These are phyloP conservation scores for Lasius platythorax DNA, from an alignment of 2,888 invertebrate species.

Conservation along the genomic window DNA sequence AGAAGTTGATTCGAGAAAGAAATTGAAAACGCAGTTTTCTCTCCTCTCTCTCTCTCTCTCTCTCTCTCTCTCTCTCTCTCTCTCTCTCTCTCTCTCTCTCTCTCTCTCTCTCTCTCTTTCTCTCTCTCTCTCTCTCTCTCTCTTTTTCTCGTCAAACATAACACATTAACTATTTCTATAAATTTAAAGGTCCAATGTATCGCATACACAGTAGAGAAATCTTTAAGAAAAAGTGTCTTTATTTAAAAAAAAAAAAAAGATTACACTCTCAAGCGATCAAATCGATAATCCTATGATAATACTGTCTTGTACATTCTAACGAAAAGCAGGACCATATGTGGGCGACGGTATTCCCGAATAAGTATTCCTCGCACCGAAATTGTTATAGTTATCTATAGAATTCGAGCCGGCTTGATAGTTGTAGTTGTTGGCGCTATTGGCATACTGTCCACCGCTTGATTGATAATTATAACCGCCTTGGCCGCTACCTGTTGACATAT, in stretches of 20 bases:
- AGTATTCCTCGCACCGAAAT: constrained; percentile 76
- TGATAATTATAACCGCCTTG: constrained; percentile 80
- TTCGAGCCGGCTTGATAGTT: constrained; percentile 80
- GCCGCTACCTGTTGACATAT: constrained; percentile 73
- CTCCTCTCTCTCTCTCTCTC: background rate
- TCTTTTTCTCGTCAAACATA: background rate
- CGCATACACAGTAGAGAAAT: background rate
- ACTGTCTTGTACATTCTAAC: constrained; percentile 59
- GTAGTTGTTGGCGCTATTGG: constrained; percentile 71
- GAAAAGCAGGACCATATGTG: constrained; percentile 83
- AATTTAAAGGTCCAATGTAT: background rate
- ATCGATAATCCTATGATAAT: constrained; percentile 49
- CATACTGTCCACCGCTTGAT: constrained; percentile 69
- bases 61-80: background rate
- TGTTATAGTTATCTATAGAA: constrained; percentile 77
- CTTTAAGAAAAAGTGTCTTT: constrained; percentile 57
- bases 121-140: background rate
- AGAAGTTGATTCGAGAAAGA: background rate
- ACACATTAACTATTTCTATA: background rate
- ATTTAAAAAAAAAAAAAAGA: constrained; percentile 64
- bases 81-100: background rate
- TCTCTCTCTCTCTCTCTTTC: background rate
- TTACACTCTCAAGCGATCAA: constrained; percentile 49
- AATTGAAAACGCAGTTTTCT: background rate
- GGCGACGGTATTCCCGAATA: constrained; percentile 76